phyloP scores from a whole-genome alignment of 2,888 invertebrate genomes.

The Xestia sexstrigata region DNA sequence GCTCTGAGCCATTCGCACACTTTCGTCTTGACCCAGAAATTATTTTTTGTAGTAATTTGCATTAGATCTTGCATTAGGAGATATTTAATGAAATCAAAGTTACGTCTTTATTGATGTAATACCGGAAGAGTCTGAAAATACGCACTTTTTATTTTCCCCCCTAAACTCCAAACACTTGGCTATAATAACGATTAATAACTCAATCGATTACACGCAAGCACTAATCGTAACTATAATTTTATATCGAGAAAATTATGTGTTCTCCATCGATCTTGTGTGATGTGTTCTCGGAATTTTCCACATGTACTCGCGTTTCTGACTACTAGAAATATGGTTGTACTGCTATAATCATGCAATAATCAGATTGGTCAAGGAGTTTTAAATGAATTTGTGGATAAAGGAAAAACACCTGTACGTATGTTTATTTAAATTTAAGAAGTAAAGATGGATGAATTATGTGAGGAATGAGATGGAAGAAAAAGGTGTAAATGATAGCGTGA shows the following conservation, averaged over 20 bases:
- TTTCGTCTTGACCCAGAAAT: constrained; percentile 65
- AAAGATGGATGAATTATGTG: not conserved
- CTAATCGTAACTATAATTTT: constrained; percentile 42
- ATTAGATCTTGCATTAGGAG: constrained; percentile 47
- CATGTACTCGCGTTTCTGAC: not conserved
- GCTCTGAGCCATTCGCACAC: constrained; percentile 39
- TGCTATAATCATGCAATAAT: not conserved
- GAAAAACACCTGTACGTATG: not conserved
- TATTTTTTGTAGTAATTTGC: constrained; percentile 52
- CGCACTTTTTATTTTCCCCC: not conserved
- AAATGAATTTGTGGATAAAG: not conserved
- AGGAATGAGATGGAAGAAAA: not conserved
- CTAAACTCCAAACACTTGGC: constrained; percentile 9
- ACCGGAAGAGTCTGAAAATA: constrained; percentile 15
- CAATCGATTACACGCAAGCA: constrained; percentile 29
- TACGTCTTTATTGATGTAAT: constrained; percentile 33
- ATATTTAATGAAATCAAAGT: constrained; percentile 22
- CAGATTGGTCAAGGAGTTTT: not conserved
- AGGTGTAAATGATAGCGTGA: too few species aligned
- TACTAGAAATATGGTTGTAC: not conserved
- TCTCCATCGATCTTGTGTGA: constrained; percentile 20
- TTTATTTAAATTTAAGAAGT: not conserved
- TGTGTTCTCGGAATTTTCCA: constrained; percentile 40
- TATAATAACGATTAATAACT: constrained; percentile 29
- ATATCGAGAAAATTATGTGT: constrained; percentile 28